Conservation (phyloP, 2,888 invertebrate genomes). For the Monochamus alternatus region DNA sequence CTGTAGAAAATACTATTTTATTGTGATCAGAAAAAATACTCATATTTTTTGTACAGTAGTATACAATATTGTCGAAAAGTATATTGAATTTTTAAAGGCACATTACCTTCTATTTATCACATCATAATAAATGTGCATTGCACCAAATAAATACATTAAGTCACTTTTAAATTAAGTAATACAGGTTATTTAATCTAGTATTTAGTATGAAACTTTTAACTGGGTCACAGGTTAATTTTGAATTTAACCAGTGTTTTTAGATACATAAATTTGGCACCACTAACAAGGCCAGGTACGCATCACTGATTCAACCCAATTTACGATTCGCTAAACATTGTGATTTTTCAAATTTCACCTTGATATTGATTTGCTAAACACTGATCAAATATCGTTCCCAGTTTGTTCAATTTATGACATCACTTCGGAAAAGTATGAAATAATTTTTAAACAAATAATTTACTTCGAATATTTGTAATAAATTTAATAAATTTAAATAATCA, state of each 20-base stretch:
- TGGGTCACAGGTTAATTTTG: background rate
- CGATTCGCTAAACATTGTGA: background rate
- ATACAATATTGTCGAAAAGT: conserved; percentile 45
- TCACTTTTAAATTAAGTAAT: conserved; percentile 38
- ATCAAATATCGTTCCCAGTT: conserved; percentile 11
- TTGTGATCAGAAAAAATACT: conserved; percentile 43
- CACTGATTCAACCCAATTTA: background rate
- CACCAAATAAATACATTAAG: conserved; percentile 46
- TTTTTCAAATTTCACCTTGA: background rate
- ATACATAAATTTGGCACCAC: conserved; percentile 10
- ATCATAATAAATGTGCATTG: conserved; percentile 48
- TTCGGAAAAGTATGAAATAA: too few species aligned
- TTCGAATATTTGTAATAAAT: too few species aligned
- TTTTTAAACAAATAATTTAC: too few species aligned
- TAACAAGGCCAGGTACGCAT: background rate
- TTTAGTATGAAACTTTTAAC: conserved; percentile 17
- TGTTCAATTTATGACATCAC: background rate
- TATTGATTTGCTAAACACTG: conserved; percentile 3
- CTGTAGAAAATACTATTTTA: conserved; percentile 43
- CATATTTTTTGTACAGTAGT: conserved; percentile 31
- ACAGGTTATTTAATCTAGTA: conserved; percentile 15
- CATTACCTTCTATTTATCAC: conserved; percentile 46
- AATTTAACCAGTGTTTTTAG: background rate
- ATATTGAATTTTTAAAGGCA: conserved; percentile 48
- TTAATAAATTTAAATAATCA: too few species aligned